Base-by-base conservation (phyloP, 2,888 invertebrate species). In the Polylopha cassiicola region DNA sequence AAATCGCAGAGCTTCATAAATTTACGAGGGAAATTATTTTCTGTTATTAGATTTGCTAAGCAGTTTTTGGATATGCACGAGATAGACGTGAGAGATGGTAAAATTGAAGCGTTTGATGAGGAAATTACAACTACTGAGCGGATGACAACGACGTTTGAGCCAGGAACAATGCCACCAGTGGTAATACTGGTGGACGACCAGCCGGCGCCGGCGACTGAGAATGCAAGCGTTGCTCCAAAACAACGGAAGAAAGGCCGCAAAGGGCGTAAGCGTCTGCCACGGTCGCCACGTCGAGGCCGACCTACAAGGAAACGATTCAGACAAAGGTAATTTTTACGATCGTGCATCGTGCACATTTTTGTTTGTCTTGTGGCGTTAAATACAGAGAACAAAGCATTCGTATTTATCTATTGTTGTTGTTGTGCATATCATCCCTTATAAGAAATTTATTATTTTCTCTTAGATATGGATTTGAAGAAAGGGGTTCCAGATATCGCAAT, bases 61-160 rank as follows among this genome's bases (percentile, higher is more conserved):
- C 88, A 90, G 50, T 93, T 93, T 63, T 85, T 91, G 27, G 92
- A 93, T 56, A 87, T 88, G 16, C 87, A 89, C 33, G 89, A 89
- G 60, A 87, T 87, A 42, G 79, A 85, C 48, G 73, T 80, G 6
- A 72, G 81, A 17, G 82, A 81, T 24, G 85, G 81, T 4, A 80
- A 71, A 47, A 59, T 73, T 20, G 76, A 81, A 46, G 69, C 72
- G 44, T 56, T 75, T 23, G 81, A 80, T 53, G 47, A 69, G 32
- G 74, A 80, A 51, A 70, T 55, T 27, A 79, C 73, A n/a, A 77
- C 68, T 16, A 75, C 67, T 3, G 74, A 68, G 47, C 51, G 51
- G 47, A 61, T 63, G 22, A 69, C 67, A 3, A 71, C 72, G 1
- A 69, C 68, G 1, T 23, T 58, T 33, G 70, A 68, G 29, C 66